phyloP scores from a whole-genome alignment of 23 tunicate species.

The Diplosoma virens region DNA sequence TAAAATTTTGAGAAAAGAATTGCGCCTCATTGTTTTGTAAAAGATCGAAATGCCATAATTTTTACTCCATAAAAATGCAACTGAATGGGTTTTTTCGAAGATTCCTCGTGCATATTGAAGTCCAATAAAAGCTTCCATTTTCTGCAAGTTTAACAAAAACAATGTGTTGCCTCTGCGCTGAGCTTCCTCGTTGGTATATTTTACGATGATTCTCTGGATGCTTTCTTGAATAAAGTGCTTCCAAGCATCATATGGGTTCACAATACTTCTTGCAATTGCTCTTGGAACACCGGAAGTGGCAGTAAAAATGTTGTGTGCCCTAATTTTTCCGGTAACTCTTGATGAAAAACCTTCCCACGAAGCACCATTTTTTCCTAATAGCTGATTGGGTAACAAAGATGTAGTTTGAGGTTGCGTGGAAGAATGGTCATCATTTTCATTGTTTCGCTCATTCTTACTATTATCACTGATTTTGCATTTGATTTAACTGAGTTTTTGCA shows the following conservation, averaged over 20 bases:
- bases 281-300: background rate
- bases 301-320: background rate
- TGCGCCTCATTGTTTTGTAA: background rate
- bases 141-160: background rate
- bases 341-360: background rate
- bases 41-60: background rate
- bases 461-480: background rate
- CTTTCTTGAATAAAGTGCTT: background rate
- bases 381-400: background rate
- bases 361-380: background rate
- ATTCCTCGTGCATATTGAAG: slow-evolving; percentile 13
- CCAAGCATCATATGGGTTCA: slow-evolving; percentile 19
- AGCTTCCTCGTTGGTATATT: slow-evolving; percentile 14
- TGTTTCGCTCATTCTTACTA: no score
- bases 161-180: background rate
- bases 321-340: background rate
- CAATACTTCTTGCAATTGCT: slow-evolving; percentile 6
- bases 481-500: background rate
- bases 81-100: slow-evolving; percentile 9
- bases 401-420: background rate
- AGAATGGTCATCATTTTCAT: background rate
- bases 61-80: slow-evolving; percentile 8
- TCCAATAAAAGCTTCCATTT: background rate
- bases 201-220: background rate
- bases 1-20: background rate